phyloP scores from a whole-genome alignment of 2,888 invertebrate genomes.

The Ephialtes manifestator region DNA sequence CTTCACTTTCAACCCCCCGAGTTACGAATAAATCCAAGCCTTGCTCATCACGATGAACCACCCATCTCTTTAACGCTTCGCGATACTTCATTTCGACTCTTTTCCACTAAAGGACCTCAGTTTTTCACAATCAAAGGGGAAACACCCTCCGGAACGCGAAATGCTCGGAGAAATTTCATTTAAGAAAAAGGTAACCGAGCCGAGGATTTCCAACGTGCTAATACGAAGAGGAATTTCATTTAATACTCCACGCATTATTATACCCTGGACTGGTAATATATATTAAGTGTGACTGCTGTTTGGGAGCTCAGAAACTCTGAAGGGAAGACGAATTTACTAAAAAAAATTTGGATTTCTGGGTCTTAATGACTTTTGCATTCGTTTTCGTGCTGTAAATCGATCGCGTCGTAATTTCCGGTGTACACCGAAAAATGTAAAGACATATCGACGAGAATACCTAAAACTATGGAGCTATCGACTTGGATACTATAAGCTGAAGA shows the following conservation, averaged over 20 bases:
- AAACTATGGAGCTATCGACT: too few species aligned
- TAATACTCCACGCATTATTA: conserved; percentile 42
- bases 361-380: conserved; percentile 24
- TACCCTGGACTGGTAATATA: neutral
- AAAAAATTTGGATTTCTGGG: neutral
- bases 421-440: too few species aligned
- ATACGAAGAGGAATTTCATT: conserved; percentile 61
- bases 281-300: conserved; percentile 44
- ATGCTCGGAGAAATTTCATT: conserved; percentile 64
- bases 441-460: too few species aligned
- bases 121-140: conserved; percentile 41
- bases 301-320: neutral
- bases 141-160: conserved; percentile 10
- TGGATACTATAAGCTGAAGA: too few species aligned
- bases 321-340: conserved; percentile 45
- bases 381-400: too few species aligned
- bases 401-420: too few species aligned
- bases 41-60: conserved; percentile 14
- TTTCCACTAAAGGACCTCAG: neutral
- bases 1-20: conserved; percentile 3
- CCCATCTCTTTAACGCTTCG: conserved; percentile 53
- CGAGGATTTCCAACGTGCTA: neutral
- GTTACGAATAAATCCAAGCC: conserved; percentile 9
- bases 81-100: conserved; percentile 55
- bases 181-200: conserved; percentile 66